Base-by-base conservation (phyloP, 2,797 vertebrate species). In the Gallinago nigripennis region DNA sequence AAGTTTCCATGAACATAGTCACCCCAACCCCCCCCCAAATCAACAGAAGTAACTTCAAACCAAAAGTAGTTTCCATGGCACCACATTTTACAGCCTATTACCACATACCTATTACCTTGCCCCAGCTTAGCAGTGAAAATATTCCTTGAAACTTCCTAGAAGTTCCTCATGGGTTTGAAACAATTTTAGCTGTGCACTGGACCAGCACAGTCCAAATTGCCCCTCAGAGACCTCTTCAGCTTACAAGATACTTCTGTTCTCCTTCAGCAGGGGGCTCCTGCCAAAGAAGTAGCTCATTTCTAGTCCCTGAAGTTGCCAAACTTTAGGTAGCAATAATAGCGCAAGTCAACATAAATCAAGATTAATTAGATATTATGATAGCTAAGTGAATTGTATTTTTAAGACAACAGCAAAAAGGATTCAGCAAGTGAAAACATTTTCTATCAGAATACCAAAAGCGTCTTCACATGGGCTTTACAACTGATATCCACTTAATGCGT, bases 41-140 rank as follows among this genome's bases (percentile, higher is more conserved):
- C 58, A 75, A 76, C 37, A 85, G 45, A 73, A 85, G 16, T 50
- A 70, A 78, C 51, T 85, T 83, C 30, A 88, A 78, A 53, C 11
- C 11, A 24, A 8, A 82, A 94, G 41, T 12, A 58, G 30, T 69
- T 90, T 86, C 53, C 24, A 48, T 5, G 11, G 30, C 48, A 90
- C 13, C 15, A 51, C 37, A 23, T 78, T 83, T 83, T 78, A 61
- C 23, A 92, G 65, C 15, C 45, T 69, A 37, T 84, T 43, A 69
- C 28, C 64, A 53, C 18, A 48, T 27, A 75, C 48, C 17, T 56
- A 77, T 68, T 53, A 81, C 39, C 20, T 68, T 30, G 51, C 20
- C 50, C 28, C 41, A 88, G 3, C 19, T 35, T 43, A 21, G 41
- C 41, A 78, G 78, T 39, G 33, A 94, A 90, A 86, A 50, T 18